Evolutionary conservation across 1,140 invertebrate species (phyloP), one percentile per base, ranked within the genome.

Genomic region (Anagrus nilaparvatae): DNA sequence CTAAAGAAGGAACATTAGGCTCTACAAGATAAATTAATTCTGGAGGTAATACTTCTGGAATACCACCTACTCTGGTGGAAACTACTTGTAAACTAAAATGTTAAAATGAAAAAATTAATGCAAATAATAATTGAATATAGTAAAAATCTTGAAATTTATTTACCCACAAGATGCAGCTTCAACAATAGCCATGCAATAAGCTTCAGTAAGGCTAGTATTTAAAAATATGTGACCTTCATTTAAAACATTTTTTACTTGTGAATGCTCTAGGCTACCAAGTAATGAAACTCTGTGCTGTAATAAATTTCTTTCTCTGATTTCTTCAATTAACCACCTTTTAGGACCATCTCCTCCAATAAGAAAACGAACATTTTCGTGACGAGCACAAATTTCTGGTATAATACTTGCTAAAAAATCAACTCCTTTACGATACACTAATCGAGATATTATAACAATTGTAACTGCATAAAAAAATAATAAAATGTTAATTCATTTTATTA

Each of bases 141-240:
- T 33, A 33, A 36, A 5, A 23, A 36, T 5, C 9, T 12, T 20
- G 5, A 37, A 13, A 41, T 7, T 41, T 24, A 50, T 53, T 62
- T 65, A 78, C 79, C 88, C 96, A 74, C 95, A 98, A 34, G 87
- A 82, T n/a, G 90, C 94, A 23, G 95, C 96, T 71, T 99, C 96
- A 18, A 99, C 91, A 50, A 99, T 98, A 25, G 93, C 91, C 80
- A 98, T 98, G 63, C 97, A 99, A 69, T 98, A 99, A 7, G 96
- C 96, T 65, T 99, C 97, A 1, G 96, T 99, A 10, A 99, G 66
- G 14, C 95, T 98, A 19, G 94, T 97, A 64, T 99, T 99, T 12
- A 99, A 71, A 71, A 98, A 95, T 51, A 99, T 92, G 69, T 99
- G 81, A 12, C 93, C 93, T 64, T 82, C 78, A 13, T 87, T 81